Percentiles rank a stretch among this genome's conserved stretches.
These are phyloP conservation scores for Saccopteryx leptura DNA, from an alignment of 2,113 vertebrate species.

Conservation along the genomic window DNA sequence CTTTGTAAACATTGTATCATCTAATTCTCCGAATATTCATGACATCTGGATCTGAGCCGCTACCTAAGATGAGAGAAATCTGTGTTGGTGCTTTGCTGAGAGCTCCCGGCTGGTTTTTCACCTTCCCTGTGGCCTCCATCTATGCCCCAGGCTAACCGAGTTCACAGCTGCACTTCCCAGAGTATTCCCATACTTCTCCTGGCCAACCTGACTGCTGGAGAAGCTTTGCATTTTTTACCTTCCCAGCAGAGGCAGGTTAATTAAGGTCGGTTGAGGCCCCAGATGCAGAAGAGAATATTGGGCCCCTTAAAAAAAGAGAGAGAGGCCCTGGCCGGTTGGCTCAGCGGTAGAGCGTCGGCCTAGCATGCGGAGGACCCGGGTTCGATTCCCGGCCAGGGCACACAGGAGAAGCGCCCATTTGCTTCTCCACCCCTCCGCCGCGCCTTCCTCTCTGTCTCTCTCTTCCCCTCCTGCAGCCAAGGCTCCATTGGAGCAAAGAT, in stretches of 20 bases:
- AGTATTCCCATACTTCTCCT: slow-evolving; percentile 2
- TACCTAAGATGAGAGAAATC: background rate
- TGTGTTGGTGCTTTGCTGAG: background rate
- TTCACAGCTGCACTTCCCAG: background rate
- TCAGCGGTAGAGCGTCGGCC: too few species aligned
- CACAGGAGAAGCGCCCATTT: too few species aligned
- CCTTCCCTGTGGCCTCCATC: background rate
- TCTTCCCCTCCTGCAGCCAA: too few species aligned
- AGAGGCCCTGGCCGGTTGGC: too few species aligned
- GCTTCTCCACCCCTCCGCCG: too few species aligned
- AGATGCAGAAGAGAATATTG: too few species aligned
- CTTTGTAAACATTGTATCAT: background rate
- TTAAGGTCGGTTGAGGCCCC: too few species aligned
- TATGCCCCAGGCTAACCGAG: background rate
- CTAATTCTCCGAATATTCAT: background rate
- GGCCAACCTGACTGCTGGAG: background rate
- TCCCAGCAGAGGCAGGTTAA: background rate
- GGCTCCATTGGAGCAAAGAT: too few species aligned
- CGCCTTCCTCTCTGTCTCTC: too few species aligned
- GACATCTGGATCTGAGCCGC: background rate
- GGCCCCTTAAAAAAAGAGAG: too few species aligned
- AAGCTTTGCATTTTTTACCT: slow-evolving; percentile 45
- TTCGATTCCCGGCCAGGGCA: too few species aligned
- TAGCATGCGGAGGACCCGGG: too few species aligned
- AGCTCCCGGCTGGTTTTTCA: background rate